Evolutionary conservation across 2,113 vertebrate species (phyloP).

Genomic region (Pantherophis guttatus): DNA sequence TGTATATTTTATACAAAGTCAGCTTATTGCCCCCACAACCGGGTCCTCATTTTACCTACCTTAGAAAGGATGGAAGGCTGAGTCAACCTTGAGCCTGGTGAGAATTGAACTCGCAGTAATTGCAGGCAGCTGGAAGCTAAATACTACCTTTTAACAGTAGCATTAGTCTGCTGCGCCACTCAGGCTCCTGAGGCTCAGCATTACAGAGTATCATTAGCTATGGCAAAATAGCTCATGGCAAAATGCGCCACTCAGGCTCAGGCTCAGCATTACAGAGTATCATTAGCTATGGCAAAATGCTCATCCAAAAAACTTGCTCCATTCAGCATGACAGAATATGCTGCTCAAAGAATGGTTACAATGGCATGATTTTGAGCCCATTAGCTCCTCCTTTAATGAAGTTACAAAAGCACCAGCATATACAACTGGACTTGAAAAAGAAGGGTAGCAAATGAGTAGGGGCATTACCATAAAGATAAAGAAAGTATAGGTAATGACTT

Average conservation of each 20-base stretch:
- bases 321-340: background rate
- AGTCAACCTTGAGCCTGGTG: no score
- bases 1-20: no score
- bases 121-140: no score
- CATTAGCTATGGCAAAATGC: background rate
- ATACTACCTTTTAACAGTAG: no score
- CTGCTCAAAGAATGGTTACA: background rate
- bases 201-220: background rate
- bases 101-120: no score
- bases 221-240: background rate
- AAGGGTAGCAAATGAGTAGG: slow-evolving; percentile 39
- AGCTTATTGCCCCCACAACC: no score
- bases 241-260: no score
- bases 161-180: no score
- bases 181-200: no score
- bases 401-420: background rate
- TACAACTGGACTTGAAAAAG: slow-evolving; percentile 13
- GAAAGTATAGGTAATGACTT: slow-evolving; percentile 41
- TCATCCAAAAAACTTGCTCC: slow-evolving; percentile 7
- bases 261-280: background rate
- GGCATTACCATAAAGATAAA: slow-evolving; percentile 26
- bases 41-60: no score
- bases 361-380: background rate
- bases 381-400: slow-evolving; percentile 11
- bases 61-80: no score